Evolutionary conservation across 1,140 invertebrate genomes (phyloP).

Genomic region (Bombus polaris): DNA sequence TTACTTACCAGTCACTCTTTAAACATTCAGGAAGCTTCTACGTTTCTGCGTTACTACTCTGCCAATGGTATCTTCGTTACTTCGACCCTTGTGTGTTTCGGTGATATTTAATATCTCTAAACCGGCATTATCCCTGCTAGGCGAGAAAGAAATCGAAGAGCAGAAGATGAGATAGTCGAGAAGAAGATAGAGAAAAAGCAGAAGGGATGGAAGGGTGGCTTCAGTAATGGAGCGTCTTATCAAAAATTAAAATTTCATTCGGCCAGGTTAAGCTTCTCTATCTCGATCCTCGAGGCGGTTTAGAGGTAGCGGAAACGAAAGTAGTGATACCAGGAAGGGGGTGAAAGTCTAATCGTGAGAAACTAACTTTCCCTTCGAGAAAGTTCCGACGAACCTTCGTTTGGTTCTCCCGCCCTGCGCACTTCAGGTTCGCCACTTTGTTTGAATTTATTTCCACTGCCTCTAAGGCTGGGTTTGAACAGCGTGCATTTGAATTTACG

Average conservation of each 20-base stretch:
- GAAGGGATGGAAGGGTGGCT: slow-evolving; percentile 51
- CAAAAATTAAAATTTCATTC: slow-evolving; percentile 82
- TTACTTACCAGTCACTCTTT: not conserved
- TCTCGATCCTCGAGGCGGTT: slow-evolving; percentile 57
- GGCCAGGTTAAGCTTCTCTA: slow-evolving; percentile 64
- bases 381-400: slow-evolving; percentile 51
- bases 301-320: slow-evolving; percentile 50
- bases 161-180: not conserved
- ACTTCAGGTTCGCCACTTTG: slow-evolving; percentile 36
- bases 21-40: slow-evolving; percentile 52
- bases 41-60: slow-evolving; percentile 13
- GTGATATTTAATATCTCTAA: slow-evolving; percentile 78
- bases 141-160: not conserved
- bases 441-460: slow-evolving; percentile 54
- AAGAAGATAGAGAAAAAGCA: slow-evolving; percentile 6
- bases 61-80: slow-evolving; percentile 27
- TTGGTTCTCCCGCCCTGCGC: not conserved
- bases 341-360: slow-evolving; percentile 67
- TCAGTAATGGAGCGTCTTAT: slow-evolving; percentile 72
- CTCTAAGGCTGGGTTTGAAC: slow-evolving; percentile 48
- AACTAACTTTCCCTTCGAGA: slow-evolving; percentile 66
- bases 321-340: slow-evolving; percentile 28
- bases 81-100: slow-evolving; percentile 26
- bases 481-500: slow-evolving; percentile 47
- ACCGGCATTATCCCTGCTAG: slow-evolving; percentile 51